These are phyloP conservation scores for Tichodroma muraria DNA, from an alignment of 2,113 vertebrate species.

Conservation along the genomic window DNA sequence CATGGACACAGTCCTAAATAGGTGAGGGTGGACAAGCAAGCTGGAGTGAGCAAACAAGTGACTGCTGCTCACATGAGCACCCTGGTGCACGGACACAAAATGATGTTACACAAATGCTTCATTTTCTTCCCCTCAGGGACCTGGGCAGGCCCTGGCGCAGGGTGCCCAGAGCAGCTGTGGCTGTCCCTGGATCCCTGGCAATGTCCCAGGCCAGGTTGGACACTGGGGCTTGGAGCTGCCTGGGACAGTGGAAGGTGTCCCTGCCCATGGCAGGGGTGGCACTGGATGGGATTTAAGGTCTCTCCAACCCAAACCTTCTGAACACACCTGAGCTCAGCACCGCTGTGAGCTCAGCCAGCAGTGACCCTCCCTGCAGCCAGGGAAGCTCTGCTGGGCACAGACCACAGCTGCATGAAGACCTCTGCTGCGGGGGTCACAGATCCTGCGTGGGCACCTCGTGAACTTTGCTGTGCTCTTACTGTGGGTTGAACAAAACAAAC, in stretches of 20 bases:
- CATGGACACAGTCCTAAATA: neutral
- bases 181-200: neutral
- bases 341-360: neutral
- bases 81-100: neutral
- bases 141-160: neutral
- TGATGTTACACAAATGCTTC: neutral
- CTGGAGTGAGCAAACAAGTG: neutral
- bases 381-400: neutral
- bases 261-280: neutral
- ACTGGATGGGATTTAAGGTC: neutral
- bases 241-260: neutral
- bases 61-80: neutral
- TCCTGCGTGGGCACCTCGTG: neutral
- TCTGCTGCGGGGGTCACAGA: neutral
- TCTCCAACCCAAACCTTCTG: neutral
- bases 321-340: fast-evolving
- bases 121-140: neutral
- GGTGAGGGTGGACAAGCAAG: neutral
- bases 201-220: fast-evolving
- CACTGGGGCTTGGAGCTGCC: neutral
- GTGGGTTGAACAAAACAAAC: neutral
- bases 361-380: neutral
- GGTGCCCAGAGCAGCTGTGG: neutral
- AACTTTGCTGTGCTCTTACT: neutral
- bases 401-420: neutral